These are phyloP conservation scores for Indri indri DNA, from an alignment of 2,113 vertebrate species.

Conservation along the genomic window DNA sequence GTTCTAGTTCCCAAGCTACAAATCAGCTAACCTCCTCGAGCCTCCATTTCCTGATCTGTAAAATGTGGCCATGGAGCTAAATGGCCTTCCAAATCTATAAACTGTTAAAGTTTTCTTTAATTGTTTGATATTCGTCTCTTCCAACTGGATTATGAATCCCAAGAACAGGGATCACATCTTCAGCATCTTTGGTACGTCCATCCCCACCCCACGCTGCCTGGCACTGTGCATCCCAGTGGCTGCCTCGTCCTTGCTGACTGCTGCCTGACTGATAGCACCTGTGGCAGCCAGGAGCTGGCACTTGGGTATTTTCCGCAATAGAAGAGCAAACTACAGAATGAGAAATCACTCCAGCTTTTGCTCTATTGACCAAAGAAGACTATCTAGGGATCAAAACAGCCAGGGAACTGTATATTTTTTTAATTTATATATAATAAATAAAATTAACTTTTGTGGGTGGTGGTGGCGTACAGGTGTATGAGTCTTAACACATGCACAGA, in stretches of 20 bases:
- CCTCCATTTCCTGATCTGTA: neutral
- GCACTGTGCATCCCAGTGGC: neutral
- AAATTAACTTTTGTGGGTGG: neutral
- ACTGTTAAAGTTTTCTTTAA: neutral
- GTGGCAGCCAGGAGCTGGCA: conserved; percentile 34
- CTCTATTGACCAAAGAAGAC: neutral
- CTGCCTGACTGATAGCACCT: neutral
- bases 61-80: neutral
- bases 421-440: neutral
- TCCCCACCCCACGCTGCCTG: neutral
- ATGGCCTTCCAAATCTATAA: neutral
- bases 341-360: neutral
- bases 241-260: neutral
- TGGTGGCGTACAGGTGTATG: neutral
- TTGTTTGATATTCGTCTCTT: neutral
- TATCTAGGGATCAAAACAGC: neutral
- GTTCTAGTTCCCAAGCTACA: neutral
- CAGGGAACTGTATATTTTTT: neutral
- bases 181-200: neutral
- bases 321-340: neutral
- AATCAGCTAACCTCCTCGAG: neutral
- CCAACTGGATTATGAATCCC: neutral
- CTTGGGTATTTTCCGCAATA: conserved; percentile 49
- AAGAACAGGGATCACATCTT: neutral
- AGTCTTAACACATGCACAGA: neutral